These are phyloP conservation scores for Loriculus beryllinus DNA, from an alignment of 2,797 vertebrate species.

Conservation along the genomic window DNA sequence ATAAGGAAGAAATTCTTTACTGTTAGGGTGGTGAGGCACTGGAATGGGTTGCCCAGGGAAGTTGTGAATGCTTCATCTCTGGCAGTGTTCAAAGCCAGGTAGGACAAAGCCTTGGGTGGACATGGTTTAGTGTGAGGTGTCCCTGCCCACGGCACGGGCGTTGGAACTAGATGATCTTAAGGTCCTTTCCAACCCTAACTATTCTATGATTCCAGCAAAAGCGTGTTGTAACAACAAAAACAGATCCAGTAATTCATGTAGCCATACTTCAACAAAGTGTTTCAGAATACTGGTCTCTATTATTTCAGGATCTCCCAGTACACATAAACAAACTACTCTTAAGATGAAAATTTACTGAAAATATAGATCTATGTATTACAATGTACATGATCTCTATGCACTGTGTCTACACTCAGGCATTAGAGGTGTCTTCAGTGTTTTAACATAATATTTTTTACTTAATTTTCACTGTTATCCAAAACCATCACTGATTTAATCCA, in stretches of 20 bases:
- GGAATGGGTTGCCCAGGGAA: too few relatives aligned
- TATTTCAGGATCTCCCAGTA: background rate
- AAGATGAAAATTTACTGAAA: background rate
- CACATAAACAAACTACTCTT: background rate
- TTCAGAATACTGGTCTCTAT: background rate
- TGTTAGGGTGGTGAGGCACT: too few relatives aligned
- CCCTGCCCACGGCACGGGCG: too few relatives aligned
- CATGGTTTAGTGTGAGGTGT: too few relatives aligned
- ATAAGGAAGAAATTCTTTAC: too few relatives aligned
- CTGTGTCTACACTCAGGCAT: background rate
- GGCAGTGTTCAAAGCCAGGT: too few relatives aligned
- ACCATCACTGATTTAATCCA: background rate
- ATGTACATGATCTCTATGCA: rapidly evolving
- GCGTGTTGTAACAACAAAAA: background rate
- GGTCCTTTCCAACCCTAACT: too few relatives aligned
- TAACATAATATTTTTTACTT: background rate
- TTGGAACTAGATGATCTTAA: too few relatives aligned
- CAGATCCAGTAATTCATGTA: background rate
- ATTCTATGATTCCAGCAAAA: background rate
- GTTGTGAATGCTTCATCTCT: too few relatives aligned
- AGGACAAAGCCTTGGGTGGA: too few relatives aligned
- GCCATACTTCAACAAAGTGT: background rate
- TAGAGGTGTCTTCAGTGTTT: background rate
- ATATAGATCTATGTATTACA: background rate
- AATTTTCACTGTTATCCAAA: background rate